Conservation (phyloP, 2,888 invertebrate genomes). For the Axea sp. region DNA sequence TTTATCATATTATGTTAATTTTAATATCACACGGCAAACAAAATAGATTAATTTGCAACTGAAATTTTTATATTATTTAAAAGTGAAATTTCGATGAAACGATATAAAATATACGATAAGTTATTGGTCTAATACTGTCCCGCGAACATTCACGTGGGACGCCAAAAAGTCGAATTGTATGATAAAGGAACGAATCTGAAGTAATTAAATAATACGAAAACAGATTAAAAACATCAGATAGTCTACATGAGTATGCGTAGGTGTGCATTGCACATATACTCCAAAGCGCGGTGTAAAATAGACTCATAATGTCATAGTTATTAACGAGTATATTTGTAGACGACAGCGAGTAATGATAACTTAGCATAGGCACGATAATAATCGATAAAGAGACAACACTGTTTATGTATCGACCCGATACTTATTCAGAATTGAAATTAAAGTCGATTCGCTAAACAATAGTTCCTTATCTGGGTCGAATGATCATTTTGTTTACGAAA, state of each 20-base stretch:
- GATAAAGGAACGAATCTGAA: constrained; percentile 11
- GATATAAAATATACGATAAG: constrained; percentile 2
- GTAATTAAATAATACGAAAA: constrained; percentile 16
- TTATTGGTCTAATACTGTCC: no score
- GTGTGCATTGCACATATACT: constrained; percentile 35
- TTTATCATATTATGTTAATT: no score
- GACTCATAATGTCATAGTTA: constrained; percentile 50
- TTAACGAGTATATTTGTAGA: constrained; percentile 49
- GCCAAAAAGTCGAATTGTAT: constrained; percentile 52
- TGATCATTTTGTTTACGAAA: constrained; percentile 34
- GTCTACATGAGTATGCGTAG: constrained; percentile 46
- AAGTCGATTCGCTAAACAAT: constrained; percentile 52
- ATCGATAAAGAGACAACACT: constrained; percentile 42
- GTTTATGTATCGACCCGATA: constrained; percentile 49
- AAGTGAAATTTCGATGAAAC: background rate
- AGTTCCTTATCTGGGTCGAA: constrained; percentile 55
- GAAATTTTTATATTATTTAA: no score
- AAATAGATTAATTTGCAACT: no score
- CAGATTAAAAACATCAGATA: constrained; percentile 32
- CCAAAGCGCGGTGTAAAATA: constrained; percentile 48
- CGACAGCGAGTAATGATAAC: constrained; percentile 39
- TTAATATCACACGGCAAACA: no score
- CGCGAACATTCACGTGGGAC: constrained; percentile 8
- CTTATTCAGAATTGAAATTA: constrained; percentile 45
- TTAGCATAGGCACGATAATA: constrained; percentile 53